A percentile compares a stretch with the other conserved stretches of the same genome.
These are phyloP conservation scores for Drosophila meridionalis DNA, from an alignment of 2,888 invertebrate genomes.

Conservation along the genomic window DNA sequence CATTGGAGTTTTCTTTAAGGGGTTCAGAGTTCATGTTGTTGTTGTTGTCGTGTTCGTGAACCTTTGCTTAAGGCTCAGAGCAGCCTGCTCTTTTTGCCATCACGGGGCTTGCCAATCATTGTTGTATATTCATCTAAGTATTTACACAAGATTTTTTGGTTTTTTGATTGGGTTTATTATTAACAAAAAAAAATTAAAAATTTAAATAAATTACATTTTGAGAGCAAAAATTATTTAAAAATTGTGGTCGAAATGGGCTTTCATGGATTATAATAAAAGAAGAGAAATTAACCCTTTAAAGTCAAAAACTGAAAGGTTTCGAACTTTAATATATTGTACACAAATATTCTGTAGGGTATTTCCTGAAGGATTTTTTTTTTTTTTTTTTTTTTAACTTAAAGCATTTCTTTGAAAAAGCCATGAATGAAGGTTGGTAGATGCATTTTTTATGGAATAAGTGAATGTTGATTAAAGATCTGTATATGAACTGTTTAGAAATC, in stretches of 20 bases:
- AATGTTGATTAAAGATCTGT: constrained; percentile 28
- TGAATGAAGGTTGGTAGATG: constrained; percentile 17
- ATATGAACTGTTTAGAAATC: neutral
- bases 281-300: constrained; percentile 2
- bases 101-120: constrained; percentile 85
- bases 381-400: constrained; percentile 15
- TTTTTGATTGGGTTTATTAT: constrained; percentile 61
- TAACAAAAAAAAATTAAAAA: constrained; percentile 43
- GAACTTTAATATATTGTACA: constrained; percentile 37
- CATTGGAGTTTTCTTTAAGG: constrained; percentile 4
- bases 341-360: constrained; percentile 1
- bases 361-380: neutral
- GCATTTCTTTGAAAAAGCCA: constrained; percentile 32
- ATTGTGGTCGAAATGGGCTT: constrained; percentile 12
- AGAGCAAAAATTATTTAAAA: constrained; percentile 32
- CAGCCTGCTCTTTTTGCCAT: constrained; percentile 85
- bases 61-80: constrained; percentile 79
- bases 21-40: constrained; percentile 22
- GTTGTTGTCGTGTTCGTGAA: constrained; percentile 34
- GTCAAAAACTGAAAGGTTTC: neutral
- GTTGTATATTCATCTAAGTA: constrained; percentile 85
- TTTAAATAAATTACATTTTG: constrained; percentile 19
- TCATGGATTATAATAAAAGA: neutral
- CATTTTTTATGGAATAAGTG: constrained; percentile 14
- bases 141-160: constrained; percentile 71